Conservation (phyloP, 1,140 invertebrate genomes). For the Steinernema feltiae region DNA sequence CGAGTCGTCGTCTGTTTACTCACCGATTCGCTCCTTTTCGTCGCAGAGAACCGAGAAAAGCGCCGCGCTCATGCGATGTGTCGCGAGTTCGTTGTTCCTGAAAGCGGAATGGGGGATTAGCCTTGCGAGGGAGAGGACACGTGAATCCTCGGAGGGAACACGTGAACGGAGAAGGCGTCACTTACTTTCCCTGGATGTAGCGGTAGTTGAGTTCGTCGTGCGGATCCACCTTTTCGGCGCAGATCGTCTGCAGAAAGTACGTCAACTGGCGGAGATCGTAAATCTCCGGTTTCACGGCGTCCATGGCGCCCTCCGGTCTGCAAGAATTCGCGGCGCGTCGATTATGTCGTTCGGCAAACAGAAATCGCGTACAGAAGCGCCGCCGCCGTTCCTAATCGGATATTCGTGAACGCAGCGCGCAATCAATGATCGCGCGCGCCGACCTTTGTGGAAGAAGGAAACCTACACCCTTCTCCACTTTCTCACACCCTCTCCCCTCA, state of each 20-base stretch:
- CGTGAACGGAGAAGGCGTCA: neutral
- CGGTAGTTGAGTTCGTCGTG: neutral
- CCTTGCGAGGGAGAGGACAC: neutral
- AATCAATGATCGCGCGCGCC: too few species aligned
- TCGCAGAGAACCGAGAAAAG: neutral
- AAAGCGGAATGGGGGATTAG: neutral
- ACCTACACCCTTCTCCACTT: neutral
- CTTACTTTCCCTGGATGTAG: neutral
- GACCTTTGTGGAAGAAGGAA: neutral
- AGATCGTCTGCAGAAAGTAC: neutral
- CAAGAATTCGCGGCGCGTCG: neutral
- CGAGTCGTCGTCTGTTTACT: neutral
- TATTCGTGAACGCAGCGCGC: too few species aligned
- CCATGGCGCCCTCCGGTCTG: neutral
- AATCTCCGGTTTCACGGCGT: neutral
- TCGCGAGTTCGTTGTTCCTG: neutral
- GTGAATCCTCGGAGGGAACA: neutral
- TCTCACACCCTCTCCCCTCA: neutral
- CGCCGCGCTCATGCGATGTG: neutral
- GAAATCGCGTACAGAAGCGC: neutral
- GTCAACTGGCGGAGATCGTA: neutral
- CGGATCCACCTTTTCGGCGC: neutral
- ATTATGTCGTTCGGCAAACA: too few species aligned
- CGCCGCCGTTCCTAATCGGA: too few species aligned
- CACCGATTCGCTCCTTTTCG: neutral